Conservation (phyloP, 2,888 invertebrate species). For the Drosophila meridionalis region DNA sequence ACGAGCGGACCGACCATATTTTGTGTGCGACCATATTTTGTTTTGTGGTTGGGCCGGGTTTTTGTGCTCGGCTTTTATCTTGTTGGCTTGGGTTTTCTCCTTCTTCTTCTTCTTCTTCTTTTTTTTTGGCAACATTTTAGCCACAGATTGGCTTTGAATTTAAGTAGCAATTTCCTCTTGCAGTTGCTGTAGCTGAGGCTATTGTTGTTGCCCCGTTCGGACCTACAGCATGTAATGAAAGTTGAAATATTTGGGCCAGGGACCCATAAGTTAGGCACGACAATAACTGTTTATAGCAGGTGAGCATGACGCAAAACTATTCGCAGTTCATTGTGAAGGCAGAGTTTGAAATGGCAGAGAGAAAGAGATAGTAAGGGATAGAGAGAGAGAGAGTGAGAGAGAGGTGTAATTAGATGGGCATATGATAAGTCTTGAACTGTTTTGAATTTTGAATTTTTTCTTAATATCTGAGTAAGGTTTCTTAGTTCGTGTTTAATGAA, state of each 20-base stretch:
- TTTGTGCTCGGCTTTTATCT: constrained; percentile 53
- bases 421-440: background rate
- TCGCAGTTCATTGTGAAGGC: background rate
- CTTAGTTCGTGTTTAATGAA: too few species aligned
- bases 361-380: too few species aligned
- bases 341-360: too few species aligned
- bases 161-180: constrained; percentile 77
- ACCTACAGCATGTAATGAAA: constrained; percentile 44
- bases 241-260: constrained; percentile 40
- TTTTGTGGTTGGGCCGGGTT: constrained; percentile 49
- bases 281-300: constrained; percentile 9
- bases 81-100: constrained; percentile 30
- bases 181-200: constrained; percentile 13
- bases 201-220: constrained; percentile 26
- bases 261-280: background rate
- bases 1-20: constrained; percentile 57
- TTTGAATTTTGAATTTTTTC: background rate
- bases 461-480: background rate
- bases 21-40: constrained; percentile 66
- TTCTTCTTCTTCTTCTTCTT: background rate
- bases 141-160: constrained; percentile 76
- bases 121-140: constrained; percentile 58
- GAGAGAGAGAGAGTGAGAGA: too few species aligned
- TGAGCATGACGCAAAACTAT: background rate
- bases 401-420: background rate